Evolutionary conservation across 2,113 vertebrate species (phyloP).

Genomic region (Mormoops blainvillei): DNA sequence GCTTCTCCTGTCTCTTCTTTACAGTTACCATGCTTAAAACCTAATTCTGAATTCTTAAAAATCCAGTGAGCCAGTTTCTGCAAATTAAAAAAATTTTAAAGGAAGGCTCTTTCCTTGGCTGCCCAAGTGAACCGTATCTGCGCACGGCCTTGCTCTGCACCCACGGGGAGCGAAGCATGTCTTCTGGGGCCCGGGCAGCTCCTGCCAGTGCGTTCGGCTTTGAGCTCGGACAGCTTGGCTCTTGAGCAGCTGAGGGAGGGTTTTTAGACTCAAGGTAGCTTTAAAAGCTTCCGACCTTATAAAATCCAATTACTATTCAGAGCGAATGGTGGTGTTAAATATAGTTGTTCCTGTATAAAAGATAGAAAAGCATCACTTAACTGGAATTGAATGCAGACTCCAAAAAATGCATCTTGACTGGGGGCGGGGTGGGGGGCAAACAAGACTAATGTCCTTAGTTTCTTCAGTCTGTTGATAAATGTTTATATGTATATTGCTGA

Average conservation of each 20-base stretch:
- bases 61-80: slow-evolving; percentile 10
- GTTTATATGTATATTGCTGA: neutral
- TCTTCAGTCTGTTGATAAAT: neutral
- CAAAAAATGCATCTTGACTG: slow-evolving; percentile 76
- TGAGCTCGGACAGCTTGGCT: slow-evolving; percentile 40
- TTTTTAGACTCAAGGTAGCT: slow-evolving; percentile 67
- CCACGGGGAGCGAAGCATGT: neutral
- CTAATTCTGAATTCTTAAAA: slow-evolving; percentile 36
- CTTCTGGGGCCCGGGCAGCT: neutral
- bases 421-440: slow-evolving; percentile 44
- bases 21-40: slow-evolving; percentile 16
- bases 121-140: neutral
- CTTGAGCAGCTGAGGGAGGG: neutral
- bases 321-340: slow-evolving; percentile 72
- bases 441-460: slow-evolving; percentile 27
- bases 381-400: slow-evolving; percentile 74
- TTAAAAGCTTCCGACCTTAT: slow-evolving; percentile 67
- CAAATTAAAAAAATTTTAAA: neutral
- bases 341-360: slow-evolving; percentile 71
- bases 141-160: neutral
- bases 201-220: neutral
- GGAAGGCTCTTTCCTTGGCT: neutral
- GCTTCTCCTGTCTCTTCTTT: neutral
- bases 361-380: slow-evolving; percentile 70
- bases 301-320: slow-evolving; percentile 73